Evolutionary conservation across 2,113 vertebrate genomes (phyloP).

Genomic region (Empidonax alnorum): DNA sequence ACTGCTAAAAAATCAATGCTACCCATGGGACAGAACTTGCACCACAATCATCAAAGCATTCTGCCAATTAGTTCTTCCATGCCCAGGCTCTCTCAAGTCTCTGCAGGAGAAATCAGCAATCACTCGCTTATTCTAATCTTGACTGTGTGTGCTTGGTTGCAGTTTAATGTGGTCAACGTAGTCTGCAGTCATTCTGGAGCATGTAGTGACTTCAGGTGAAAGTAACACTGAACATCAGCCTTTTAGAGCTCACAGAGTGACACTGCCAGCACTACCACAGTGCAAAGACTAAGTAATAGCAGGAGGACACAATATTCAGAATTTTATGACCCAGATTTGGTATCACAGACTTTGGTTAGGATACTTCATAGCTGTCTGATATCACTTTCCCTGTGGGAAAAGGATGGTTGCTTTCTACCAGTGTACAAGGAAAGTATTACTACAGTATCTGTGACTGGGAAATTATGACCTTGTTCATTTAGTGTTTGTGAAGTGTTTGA

Average conservation of each 20-base stretch:
- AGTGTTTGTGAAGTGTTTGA: background rate
- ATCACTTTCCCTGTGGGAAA: background rate
- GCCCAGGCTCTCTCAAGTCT: background rate
- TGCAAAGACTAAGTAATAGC: background rate
- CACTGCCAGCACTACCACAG: too few species aligned
- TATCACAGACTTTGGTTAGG: background rate
- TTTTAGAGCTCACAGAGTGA: background rate
- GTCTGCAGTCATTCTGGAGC: background rate
- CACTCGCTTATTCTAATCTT: background rate
- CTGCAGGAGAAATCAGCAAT: background rate
- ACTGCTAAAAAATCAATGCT: background rate
- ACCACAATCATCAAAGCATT: background rate
- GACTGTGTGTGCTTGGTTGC: background rate
- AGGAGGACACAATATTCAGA: background rate
- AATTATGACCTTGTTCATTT: background rate
- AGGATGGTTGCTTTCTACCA: background rate
- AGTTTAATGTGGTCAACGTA: background rate
- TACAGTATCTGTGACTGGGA: background rate
- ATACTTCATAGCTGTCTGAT: background rate
- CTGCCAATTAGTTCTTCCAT: background rate
- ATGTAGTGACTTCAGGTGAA: background rate
- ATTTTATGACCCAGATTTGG: background rate
- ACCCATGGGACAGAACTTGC: background rate
- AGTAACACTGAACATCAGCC: background rate
- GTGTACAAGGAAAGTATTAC: background rate